Evolutionary conservation across 2,797 vertebrate species (phyloP).

Genomic region (Neosalanx taihuensis): DNA sequence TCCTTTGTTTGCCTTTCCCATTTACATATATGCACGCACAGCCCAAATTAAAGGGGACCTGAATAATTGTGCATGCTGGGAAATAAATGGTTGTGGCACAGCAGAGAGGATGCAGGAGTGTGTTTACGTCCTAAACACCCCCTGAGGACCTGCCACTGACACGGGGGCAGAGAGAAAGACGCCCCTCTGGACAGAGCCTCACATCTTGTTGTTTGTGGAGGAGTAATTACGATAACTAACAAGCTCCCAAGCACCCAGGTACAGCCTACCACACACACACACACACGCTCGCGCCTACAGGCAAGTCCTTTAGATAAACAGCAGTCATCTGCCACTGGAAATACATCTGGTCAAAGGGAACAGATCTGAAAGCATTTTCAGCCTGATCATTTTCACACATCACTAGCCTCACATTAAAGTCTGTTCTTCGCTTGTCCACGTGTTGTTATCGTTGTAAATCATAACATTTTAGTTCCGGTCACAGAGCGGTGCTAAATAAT

Average conservation of each 20-base stretch:
- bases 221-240: slow-evolving; percentile 68
- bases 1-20: slow-evolving; percentile 72
- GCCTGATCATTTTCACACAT: too few relatives aligned
- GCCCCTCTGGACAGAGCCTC: neutral
- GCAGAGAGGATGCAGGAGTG: slow-evolving; percentile 25
- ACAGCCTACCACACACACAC: slow-evolving; percentile 8
- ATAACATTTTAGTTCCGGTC: too few relatives aligned
- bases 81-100: slow-evolving; percentile 56
- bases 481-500: too few relatives aligned
- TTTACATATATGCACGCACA: slow-evolving; percentile 71
- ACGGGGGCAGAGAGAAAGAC: neutral
- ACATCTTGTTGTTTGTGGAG: slow-evolving; percentile 53
- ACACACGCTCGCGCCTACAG: slow-evolving; percentile 15
- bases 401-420: too few relatives aligned
- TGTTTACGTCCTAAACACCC: slow-evolving; percentile 72
- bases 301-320: neutral
- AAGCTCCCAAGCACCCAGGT: slow-evolving; percentile 43
- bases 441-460: too few relatives aligned
- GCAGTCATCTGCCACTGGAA: too few relatives aligned
- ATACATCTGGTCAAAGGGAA: too few relatives aligned
- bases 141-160: slow-evolving; percentile 56
- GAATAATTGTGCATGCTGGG: slow-evolving; percentile 71
- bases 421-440: too few relatives aligned
- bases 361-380: too few relatives aligned
- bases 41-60: slow-evolving; percentile 69